Evolutionary conservation across 2,888 invertebrate genomes (phyloP), one percentile per base, ranked within the genome.

Genomic region (Autographa gamma): DNA sequence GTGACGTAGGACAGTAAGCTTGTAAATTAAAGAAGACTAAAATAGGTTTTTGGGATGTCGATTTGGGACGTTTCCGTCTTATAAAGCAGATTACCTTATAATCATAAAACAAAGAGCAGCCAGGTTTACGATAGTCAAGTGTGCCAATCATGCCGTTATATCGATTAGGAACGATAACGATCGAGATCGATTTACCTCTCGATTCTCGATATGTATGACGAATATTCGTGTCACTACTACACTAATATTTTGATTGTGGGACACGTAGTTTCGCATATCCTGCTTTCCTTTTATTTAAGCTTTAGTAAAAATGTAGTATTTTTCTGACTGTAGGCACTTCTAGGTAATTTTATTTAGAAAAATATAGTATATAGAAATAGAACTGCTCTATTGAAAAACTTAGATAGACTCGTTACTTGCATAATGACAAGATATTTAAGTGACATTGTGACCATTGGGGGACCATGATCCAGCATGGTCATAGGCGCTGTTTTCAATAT

Each of bases 161-260:
- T 84, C 87, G 84, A 88, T 87, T 86, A 82, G 79, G 87, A 85
- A 74, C 80, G 83, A 82, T 78, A 81, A 80, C 75, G 38, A 76
- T 71, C 62, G 77, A 77, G 66, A 86, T 82, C 85, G 83, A 80
- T 86, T 80, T 77, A 74, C 69, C 56, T 75, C 77, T 83, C 79
- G 74, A 79, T 81, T 72, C 73, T 74, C 73, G 74, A 76, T 78
- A 77, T 82, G 72, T 80, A 78, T 74, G 76, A 69, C 73, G 67
- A 61, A 70, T 73, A 86, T 85, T 86, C 76, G 77, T 85, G 86
- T 84, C 88, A 80, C 76, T 71, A 64, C 65, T 73, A 66, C 76
- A 76, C 69, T 79, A 79, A 82, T 77, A 82, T 80, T 80, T 77
- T 75, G 71, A 80, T 77, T 73, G 61, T 9, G 31, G 61, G 68